phyloP scores from a whole-genome alignment of 2,888 invertebrate species.

The Bellardia bayeri region DNA sequence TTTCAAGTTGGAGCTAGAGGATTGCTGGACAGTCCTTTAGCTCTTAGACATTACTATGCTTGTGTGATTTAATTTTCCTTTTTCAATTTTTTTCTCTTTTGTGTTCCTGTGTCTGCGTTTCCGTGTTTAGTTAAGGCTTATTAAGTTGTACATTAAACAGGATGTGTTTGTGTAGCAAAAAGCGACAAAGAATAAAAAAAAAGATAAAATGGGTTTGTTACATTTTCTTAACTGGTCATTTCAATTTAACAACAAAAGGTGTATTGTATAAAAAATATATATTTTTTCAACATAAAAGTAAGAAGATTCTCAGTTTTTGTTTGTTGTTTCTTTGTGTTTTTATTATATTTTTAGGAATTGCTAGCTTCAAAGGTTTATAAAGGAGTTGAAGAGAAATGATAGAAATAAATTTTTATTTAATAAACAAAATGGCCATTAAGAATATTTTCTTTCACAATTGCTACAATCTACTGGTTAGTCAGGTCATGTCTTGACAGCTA shows the following conservation, averaged over 20 bases:
- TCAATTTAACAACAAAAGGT: slow-evolving; percentile 66
- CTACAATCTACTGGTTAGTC: slow-evolving; percentile 48
- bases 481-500: slow-evolving; percentile 49
- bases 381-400: slow-evolving; percentile 33
- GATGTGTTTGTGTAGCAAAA: slow-evolving; percentile 35
- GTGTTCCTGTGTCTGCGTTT: neutral
- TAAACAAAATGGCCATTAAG: slow-evolving; percentile 65
- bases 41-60: slow-evolving; percentile 44
- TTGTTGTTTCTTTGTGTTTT: slow-evolving; percentile 6
- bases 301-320: slow-evolving; percentile 7
- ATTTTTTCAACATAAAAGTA: neutral
- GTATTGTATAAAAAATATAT: slow-evolving; percentile 48
- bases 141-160: slow-evolving; percentile 62
- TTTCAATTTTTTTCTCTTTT: neutral
- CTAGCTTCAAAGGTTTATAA: slow-evolving; percentile 17
- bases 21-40: neutral
- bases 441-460: slow-evolving; percentile 27
- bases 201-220: slow-evolving; percentile 32
- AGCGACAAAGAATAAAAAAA: slow-evolving; percentile 14
- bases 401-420: slow-evolving; percentile 66
- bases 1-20: neutral
- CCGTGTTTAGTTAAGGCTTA: slow-evolving; percentile 55
- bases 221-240: slow-evolving; percentile 52
- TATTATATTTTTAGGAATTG: neutral
- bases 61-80: slow-evolving; percentile 56